These are phyloP conservation scores for Pseudochirops corinnae DNA, from an alignment of 2,797 vertebrate species.

Conservation along the genomic window DNA sequence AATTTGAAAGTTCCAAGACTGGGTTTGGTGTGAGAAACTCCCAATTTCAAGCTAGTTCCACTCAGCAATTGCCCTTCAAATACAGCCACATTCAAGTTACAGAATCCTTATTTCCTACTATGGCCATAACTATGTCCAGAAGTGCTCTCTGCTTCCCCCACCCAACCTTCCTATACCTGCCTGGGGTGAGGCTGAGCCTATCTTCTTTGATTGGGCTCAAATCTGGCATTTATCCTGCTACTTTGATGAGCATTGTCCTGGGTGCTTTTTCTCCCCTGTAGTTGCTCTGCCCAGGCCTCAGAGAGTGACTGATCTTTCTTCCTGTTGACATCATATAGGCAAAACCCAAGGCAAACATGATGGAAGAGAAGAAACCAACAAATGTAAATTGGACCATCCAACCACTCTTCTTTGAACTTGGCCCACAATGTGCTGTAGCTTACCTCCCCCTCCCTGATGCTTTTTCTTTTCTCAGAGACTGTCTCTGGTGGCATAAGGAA, in stretches of 20 bases:
- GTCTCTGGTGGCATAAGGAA: neutral
- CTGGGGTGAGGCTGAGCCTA: neutral
- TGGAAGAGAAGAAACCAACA: neutral
- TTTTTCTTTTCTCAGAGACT: neutral
- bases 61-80: neutral
- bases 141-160: neutral
- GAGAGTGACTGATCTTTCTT: neutral
- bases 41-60: neutral
- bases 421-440: rapidly evolving
- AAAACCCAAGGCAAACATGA: neutral
- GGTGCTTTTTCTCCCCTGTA: neutral
- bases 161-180: neutral
- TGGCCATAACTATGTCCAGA: neutral
- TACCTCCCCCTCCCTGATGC: neutral
- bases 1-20: neutral
- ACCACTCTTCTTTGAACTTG: too few relatives aligned
- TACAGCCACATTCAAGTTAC: neutral
- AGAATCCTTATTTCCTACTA: neutral
- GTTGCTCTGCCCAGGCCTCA: neutral
- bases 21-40: neutral
- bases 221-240: neutral
- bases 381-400: neutral
- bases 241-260: neutral
- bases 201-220: neutral
- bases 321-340: neutral